Base-by-base conservation (phyloP, 2,113 vertebrate genomes). In the Lasiurus borealis region DNA sequence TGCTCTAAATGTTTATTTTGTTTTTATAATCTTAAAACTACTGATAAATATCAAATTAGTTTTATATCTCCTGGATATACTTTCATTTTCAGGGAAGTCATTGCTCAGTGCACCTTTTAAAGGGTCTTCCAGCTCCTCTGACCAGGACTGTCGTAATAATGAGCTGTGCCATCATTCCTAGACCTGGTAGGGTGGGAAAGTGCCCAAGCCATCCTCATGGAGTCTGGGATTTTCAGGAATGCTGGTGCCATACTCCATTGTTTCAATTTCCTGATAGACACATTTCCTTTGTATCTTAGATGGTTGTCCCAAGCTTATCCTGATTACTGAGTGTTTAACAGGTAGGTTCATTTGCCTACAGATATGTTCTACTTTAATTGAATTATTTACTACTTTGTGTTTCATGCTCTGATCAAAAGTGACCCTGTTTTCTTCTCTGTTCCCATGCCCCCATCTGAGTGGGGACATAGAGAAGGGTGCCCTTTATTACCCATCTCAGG, bases 401-500 rank as follows among this genome's bases (percentile, higher is more conserved):
- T 86, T 87, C 21, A 54, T 34, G 16, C 27, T 78, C 12, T 48
- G 25, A 52, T 44, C 81, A 31, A 54, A 48, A 86, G n/a, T 81
- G 25, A 2, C 3, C 13, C 10, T 54, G 18, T 50, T 81, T 87
- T 85, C 72, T 90, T 62, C 54, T 54, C 23, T 48, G n/a, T 80
- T 66, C 7, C 25, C 13, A 48, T 25, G 34, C 3, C 29, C 6
- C 2, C 36, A 46, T 64, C 18, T 72, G 34, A 75, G 29, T 68
- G 72, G 34, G 87, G 34, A 54, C 25, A 27, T 31, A 44, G 36
- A 64, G 68, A 14, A 62, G 3, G 21, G 94, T 97, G 83, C 85
- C 91, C 93, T 98, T 97, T 97, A 87, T 94, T 96, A 98, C 93
- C 96, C 97, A 96, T 97, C 88, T 96, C 96, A 97, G 88, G 96